These are phyloP conservation scores for Montipora foliosa DNA, from an alignment of 64 coral and sea anemone species.

Conservation along the genomic window DNA sequence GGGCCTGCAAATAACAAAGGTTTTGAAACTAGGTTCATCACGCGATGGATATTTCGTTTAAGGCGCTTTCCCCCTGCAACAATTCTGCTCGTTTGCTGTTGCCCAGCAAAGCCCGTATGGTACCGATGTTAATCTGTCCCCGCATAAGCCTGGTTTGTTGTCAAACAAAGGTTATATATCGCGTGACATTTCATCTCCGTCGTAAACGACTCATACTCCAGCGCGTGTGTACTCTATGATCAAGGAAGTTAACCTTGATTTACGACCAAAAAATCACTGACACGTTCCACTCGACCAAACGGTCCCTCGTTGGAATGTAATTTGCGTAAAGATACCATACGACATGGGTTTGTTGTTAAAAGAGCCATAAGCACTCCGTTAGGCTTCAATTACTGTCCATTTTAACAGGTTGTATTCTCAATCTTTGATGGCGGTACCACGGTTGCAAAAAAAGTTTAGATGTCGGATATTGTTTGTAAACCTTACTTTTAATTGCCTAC, in stretches of 20 bases:
- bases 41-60: conserved; percentile 15
- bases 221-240: background rate
- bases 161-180: conserved; percentile 3
- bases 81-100: background rate
- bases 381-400: background rate
- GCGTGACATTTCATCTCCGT: conserved; percentile 1
- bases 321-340: background rate
- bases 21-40: background rate
- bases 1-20: conserved; percentile 27
- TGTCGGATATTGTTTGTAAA: background rate
- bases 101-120: background rate
- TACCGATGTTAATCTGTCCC: background rate
- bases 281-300: background rate
- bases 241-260: conserved; percentile 20
- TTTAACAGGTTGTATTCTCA: background rate
- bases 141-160: background rate
- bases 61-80: background rate
- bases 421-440: background rate
- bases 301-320: background rate
- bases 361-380: background rate
- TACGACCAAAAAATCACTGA: conserved; percentile 4
- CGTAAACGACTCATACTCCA: background rate
- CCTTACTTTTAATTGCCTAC: background rate
- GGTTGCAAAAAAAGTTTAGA: background rate
- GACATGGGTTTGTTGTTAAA: background rate